Percentiles rank a stretch among this genome's conserved stretches.
Conservation (phyloP, 1,140 invertebrate species). For the Gerris buenoi region DNA sequence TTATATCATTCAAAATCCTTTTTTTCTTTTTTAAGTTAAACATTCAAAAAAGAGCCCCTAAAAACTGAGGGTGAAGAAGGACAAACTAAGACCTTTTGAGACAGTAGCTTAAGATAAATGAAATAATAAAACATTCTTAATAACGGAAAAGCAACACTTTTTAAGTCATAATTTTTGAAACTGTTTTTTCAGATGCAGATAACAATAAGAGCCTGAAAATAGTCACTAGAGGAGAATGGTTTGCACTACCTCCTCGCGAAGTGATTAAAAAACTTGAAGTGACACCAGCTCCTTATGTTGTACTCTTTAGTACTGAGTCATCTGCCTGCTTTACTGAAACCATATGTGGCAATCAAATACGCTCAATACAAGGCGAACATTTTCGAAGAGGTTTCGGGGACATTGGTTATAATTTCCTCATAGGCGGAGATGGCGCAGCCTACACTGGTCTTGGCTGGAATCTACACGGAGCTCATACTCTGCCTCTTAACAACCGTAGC, state of each 20-base stretch:
- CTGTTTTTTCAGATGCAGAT: not conserved
- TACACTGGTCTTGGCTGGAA: conserved; percentile 56
- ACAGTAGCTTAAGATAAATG: too few species aligned
- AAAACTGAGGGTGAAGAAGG: too few species aligned
- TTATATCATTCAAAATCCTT: too few species aligned
- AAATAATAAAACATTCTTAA: too few species aligned
- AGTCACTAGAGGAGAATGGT: not conserved
- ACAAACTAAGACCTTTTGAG: too few species aligned
- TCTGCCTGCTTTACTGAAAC: not conserved
- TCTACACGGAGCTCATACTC: conserved; percentile 44
- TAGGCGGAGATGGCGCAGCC: conserved; percentile 57
- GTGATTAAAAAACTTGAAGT: not conserved
- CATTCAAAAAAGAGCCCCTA: too few species aligned
- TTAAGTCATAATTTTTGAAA: too few species aligned
- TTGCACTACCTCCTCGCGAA: not conserved
- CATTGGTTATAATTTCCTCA: conserved; percentile 12
- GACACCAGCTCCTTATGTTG: not conserved
- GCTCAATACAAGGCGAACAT: not conserved
- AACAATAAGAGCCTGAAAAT: not conserved
- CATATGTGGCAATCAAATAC: not conserved
- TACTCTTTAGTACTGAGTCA: not conserved
- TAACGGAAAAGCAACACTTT: too few species aligned
- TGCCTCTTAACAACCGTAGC: conserved; percentile 45
- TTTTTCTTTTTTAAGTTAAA: too few species aligned
- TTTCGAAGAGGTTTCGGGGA: not conserved